Base-by-base conservation (phyloP, 1,140 invertebrate genomes). In the Macrobrachium rosenbergii region DNA sequence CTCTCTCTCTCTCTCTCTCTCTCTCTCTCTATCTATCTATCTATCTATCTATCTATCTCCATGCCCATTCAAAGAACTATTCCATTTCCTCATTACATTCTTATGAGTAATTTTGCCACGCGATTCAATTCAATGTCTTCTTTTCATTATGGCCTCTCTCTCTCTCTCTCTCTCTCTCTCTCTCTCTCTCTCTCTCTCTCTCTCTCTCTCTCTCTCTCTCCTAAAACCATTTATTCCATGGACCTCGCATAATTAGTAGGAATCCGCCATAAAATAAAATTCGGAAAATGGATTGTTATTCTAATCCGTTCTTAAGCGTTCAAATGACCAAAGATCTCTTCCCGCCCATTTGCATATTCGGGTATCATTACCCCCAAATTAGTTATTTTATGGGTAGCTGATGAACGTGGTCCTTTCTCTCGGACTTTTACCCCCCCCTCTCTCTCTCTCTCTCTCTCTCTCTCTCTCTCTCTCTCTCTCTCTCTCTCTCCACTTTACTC, bases 181-280 rank as follows among this genome's bases (percentile, higher is more conserved):
- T 67, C 63, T 67, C 63, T 67, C 63, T 67, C 63, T 67, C 63
- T 67, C 63, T 67, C 63, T 67, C 63, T 67, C 63, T 67, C 63
- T 67, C 63, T 67, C 63, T 67, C 63, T 67, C 63, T n/a, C n/a
- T n/a, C n/a, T n/a, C n/a, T n/a, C n/a, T n/a, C n/a, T n/a, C n/a
- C n/a, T n/a, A n/a, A n/a, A n/a, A n/a, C n/a, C n/a, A n/a, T n/a
- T n/a, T n/a, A n/a, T n/a, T n/a, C n/a, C n/a, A n/a, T n/a, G n/a
- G n/a, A n/a, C n/a, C n/a, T n/a, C n/a, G n/a, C n/a, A n/a, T n/a
- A n/a, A n/a, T n/a, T n/a, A n/a, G n/a, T n/a, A n/a, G n/a, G n/a
- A n/a, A n/a, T n/a, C n/a, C n/a, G n/a, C n/a, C n/a, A n/a, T n/a
- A n/a, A n/a, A n/a, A n/a, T n/a, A n/a, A n/a, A n/a, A n/a, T n/a